phyloP scores from a whole-genome alignment of 2,888 invertebrate species.

The Iphiclides podalirius region DNA sequence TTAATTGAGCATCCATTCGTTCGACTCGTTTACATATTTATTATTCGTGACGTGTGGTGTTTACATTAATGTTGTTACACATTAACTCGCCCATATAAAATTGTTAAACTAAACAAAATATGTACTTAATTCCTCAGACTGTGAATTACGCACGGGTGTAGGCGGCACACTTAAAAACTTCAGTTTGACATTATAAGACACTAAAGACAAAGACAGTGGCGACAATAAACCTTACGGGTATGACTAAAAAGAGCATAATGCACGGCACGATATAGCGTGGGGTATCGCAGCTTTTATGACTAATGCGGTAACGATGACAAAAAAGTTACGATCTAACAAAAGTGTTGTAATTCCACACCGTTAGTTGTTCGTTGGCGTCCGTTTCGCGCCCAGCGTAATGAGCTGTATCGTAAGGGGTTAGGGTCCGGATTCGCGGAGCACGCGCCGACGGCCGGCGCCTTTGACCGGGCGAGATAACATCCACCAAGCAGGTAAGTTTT shows the following conservation, averaged over 20 bases:
- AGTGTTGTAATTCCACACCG: conserved; percentile 74
- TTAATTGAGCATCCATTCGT: too few species aligned
- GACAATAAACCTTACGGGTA: conserved; percentile 3
- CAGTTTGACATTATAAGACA: not conserved
- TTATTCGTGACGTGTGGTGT: too few species aligned
- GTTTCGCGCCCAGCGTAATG: too few species aligned
- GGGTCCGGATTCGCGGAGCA: too few species aligned
- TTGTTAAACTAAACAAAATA: too few species aligned
- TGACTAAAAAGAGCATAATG: conserved; percentile 1
- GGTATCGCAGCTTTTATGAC: conserved; percentile 46
- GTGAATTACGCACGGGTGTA: too few species aligned
- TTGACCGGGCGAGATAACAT: conserved; percentile 73
- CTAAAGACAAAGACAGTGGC: not conserved
- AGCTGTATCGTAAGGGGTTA: conserved; percentile 29
- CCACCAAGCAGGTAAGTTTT: conserved; percentile 75
- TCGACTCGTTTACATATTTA: too few species aligned
- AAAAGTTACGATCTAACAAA: conserved; percentile 72
- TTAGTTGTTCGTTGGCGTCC: conserved; percentile 56
- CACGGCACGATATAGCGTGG: conserved; percentile 21
- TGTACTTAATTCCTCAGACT: too few species aligned
- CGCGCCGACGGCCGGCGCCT: conserved; percentile 72
- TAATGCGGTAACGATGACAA: conserved; percentile 60
- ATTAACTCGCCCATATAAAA: too few species aligned
- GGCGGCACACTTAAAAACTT: conserved; percentile 3
- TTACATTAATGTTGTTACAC: too few species aligned